Percentiles rank a stretch among this genome's conserved stretches.
phyloP scores from a whole-genome alignment of 2,888 invertebrate species.

The Apodemia zela region DNA sequence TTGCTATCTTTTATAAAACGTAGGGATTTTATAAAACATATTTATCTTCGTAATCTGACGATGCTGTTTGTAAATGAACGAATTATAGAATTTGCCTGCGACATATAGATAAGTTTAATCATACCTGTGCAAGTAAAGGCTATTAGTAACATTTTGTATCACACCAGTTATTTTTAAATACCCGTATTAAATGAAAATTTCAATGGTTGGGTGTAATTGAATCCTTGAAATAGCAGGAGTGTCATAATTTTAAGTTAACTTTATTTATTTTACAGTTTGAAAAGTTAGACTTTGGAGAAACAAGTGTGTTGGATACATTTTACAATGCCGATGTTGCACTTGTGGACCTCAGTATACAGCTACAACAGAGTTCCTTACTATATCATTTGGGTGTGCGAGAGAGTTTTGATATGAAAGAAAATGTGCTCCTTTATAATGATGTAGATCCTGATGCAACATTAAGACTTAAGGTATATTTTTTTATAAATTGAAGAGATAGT shows the following conservation, averaged over 20 bases:
- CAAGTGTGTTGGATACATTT: slow-evolving; percentile 95
- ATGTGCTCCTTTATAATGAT: slow-evolving; percentile 94
- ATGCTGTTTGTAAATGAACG: no score
- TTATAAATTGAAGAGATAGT: not conserved
- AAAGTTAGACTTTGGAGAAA: slow-evolving; percentile 98
- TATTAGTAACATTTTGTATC: no score
- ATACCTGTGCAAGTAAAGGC: not conserved
- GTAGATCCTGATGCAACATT: slow-evolving; percentile 92
- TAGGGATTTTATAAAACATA: no score
- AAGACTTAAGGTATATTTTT: slow-evolving; percentile 86
- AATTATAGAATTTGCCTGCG: no score
- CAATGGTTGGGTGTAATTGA: not conserved
- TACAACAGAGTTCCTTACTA: slow-evolving; percentile 95
- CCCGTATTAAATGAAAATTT: not conserved
- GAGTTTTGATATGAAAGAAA: slow-evolving; percentile 98
- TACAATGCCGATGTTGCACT: slow-evolving; percentile 99
- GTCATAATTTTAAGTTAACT: no score
- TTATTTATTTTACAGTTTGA: slow-evolving; percentile 87
- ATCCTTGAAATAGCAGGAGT: no score
- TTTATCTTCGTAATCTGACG: no score
- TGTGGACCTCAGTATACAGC: slow-evolving; percentile 94
- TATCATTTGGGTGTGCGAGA: slow-evolving; percentile 99
- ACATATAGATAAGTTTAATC: no score
- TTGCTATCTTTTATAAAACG: no score
- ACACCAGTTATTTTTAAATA: no score